Evolutionary conservation across 2,888 invertebrate genomes (phyloP), one percentile per base, ranked within the genome.

Genomic region (Cheilosia impressa): DNA sequence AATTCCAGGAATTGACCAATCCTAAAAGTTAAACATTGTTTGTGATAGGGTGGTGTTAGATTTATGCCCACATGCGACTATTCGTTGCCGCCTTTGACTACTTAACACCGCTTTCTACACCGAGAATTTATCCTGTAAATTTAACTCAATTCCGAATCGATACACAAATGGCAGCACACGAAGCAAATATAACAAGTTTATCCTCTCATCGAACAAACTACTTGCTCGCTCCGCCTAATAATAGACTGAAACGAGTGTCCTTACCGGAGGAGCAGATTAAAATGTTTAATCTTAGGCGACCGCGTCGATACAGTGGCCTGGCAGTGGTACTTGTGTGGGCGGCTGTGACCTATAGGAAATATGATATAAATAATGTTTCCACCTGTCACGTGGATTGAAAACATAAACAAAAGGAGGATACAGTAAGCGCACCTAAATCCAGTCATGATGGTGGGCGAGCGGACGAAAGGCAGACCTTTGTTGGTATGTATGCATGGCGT

Each of bases 191-290:
- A 83, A 73, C 68, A 68, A 62, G 73, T 78, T 83, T 83, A 83
- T 83, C 68, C 73, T n/a, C 78, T 83, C 63, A 78, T 83, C 83
- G 73, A 78, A 68, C 83, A 73, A 83, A 83, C 83, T 83, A 83
- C 83, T 73, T 83, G 78, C 57, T 65, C 68, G 68, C 19, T 62
- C 58, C 68, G 68, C 24, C 78, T 83, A 73, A 73, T 78, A 78
- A 78, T 78, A 73, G 73, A 83, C 78, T 50, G 60, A 68, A 38
- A 77, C 72, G 78, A 83, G 82, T 72, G 62, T 72, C 78, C 66
- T 72, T 65, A 43, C 58, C 45, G 43, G 19, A 72, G 66, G 60
- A 60, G 58, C 45, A 63, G 69, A 81, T 81, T 81, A 69, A 71
- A 71, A 58, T 71, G 63, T 69, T 76, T 62, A 60, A 73, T 65